These are phyloP conservation scores for Beris morrisii DNA, from an alignment of 2,888 invertebrate species.

Conservation along the genomic window DNA sequence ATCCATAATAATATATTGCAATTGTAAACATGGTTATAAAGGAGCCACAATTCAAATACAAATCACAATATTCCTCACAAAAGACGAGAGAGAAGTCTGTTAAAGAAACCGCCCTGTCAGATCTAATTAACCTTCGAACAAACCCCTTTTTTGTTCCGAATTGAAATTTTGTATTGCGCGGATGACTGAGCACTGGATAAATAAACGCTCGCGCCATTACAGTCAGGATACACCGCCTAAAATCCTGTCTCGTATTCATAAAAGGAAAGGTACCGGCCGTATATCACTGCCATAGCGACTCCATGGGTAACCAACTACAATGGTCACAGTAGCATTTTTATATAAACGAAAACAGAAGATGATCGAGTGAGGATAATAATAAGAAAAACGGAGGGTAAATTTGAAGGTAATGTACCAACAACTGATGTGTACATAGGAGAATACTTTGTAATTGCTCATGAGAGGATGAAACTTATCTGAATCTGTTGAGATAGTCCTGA, in stretches of 20 bases:
- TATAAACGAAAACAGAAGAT: constrained; percentile 9
- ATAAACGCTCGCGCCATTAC: constrained; percentile 35
- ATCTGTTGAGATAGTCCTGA: not conserved
- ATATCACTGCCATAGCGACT: constrained; percentile 19
- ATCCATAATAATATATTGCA: too few relatives aligned
- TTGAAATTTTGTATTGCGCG: constrained; percentile 44
- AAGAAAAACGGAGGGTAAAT: not conserved
- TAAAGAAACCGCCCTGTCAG: constrained; percentile 28
- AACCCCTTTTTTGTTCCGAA: constrained; percentile 12
- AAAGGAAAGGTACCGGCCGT: constrained; percentile 11
- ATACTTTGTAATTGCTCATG: too few relatives aligned
- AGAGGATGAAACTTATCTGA: too few relatives aligned
- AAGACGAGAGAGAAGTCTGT: not conserved
- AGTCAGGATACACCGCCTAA: not conserved
- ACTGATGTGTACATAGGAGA: too few relatives aligned
- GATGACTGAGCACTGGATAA: constrained; percentile 41
- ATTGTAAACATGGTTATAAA: too few relatives aligned
- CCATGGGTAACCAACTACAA: constrained; percentile 7
- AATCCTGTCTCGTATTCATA: not conserved
- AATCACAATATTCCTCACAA: not conserved
- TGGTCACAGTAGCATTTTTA: constrained; percentile 12
- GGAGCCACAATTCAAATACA: constrained; percentile 1
- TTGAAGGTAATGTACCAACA: too few relatives aligned
- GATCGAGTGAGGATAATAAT: constrained; percentile 14
- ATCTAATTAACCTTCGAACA: constrained; percentile 23